phyloP scores from a whole-genome alignment of 2,888 invertebrate species.

The Drosophila parthenogenetica region DNA sequence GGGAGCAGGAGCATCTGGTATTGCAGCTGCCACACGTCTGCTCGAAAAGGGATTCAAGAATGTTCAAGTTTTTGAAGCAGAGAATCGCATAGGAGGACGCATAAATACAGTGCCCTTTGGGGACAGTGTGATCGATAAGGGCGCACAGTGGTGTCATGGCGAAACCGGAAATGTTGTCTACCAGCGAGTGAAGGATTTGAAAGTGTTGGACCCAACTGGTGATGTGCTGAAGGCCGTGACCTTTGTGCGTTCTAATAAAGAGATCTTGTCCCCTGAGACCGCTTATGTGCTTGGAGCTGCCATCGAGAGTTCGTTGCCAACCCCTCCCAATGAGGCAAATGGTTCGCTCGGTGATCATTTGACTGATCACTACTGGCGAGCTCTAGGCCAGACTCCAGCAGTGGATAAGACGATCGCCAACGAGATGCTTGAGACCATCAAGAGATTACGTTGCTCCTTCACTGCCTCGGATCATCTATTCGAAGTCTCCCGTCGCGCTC shows the following conservation, averaged over 20 bases:
- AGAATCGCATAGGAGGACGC: conserved; percentile 88
- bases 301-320: conserved; percentile 35
- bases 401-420: conserved; percentile 84
- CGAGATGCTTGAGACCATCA: conserved; percentile 87
- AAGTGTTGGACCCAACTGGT: conserved; percentile 73
- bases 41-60: conserved; percentile 84
- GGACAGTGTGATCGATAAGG: conserved; percentile 88
- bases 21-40: conserved; percentile 84
- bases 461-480: conserved; percentile 89
- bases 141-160: conserved; percentile 91
- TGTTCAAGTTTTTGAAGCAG: conserved; percentile 88
- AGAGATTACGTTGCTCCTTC: conserved; percentile 84
- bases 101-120: conserved; percentile 86
- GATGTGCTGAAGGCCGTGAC: conserved; percentile 63
- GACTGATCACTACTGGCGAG: conserved; percentile 71
- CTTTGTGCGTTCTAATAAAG: conserved; percentile 83
- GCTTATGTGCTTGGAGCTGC: conserved; percentile 56
- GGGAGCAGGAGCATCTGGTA: conserved; percentile 84
- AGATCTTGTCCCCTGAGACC: conserved; percentile 80
- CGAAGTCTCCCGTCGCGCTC: conserved; percentile 88
- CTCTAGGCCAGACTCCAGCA: conserved; percentile 48
- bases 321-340: conserved; percentile 49
- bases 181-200: conserved; percentile 85
- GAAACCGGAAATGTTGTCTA: conserved; percentile 88
- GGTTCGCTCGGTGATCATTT: conserved; percentile 82